Evolutionary conservation across 2,113 vertebrate species (phyloP).

Genomic region (Crotalus viridis): DNA sequence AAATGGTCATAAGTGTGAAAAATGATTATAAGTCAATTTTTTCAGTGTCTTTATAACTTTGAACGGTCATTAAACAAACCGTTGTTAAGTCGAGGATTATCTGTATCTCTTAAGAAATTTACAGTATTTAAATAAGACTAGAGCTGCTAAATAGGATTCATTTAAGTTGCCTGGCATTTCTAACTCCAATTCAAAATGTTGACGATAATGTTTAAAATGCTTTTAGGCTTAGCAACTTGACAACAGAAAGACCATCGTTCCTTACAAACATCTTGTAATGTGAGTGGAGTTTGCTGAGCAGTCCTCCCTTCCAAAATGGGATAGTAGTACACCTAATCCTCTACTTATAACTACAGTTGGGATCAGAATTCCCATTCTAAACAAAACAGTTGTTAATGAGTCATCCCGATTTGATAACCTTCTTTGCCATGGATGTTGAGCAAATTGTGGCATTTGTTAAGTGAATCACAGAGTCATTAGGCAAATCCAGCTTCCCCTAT

Average conservation of each 20-base stretch:
- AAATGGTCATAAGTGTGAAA: not conserved
- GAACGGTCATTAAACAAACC: not conserved
- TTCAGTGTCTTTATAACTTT: too few relatives aligned
- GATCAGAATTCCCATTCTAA: not conserved
- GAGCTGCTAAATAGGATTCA: not conserved
- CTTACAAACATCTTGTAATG: not conserved
- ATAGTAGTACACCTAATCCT: not conserved
- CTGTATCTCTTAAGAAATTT: not conserved
- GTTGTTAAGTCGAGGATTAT: not conserved
- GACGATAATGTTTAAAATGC: not conserved
- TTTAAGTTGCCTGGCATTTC: not conserved
- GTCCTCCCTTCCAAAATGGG: not conserved
- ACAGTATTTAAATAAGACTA: not conserved
- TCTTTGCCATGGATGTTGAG: not conserved
- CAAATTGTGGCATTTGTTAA: not conserved
- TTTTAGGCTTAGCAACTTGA: not conserved
- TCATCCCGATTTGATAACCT: not conserved
- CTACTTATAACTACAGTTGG: not conserved
- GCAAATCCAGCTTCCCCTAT: not conserved
- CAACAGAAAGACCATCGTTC: not conserved
- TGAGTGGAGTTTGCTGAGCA: not conserved
- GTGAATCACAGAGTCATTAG: not conserved
- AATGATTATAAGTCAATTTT: not conserved
- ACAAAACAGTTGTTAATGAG: not conserved
- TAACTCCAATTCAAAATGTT: not conserved